Evolutionary conservation across 2,113 vertebrate species (phyloP).

Genomic region (Oxygymnocypris stewartii): DNA sequence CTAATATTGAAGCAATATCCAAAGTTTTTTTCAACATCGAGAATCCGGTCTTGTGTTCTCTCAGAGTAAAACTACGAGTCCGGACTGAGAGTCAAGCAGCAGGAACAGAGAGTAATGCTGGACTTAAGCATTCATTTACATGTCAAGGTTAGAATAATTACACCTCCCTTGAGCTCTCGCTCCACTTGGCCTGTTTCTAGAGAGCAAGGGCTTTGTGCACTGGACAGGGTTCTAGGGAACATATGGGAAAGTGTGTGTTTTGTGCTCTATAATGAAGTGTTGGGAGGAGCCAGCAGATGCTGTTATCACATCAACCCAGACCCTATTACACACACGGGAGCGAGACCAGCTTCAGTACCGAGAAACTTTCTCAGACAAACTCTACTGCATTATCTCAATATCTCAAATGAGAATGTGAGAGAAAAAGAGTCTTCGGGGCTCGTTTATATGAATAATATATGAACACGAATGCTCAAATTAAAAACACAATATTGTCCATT

Average conservation of each 20-base stretch:
- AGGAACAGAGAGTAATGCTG: conserved; percentile 5
- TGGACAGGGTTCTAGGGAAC: conserved; percentile 13
- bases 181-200: conserved; percentile 38
- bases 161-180: background rate
- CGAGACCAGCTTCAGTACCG: conserved; percentile 49
- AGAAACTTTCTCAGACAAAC: conserved; percentile 49
- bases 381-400: conserved; percentile 35
- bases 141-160: conserved; percentile 49
- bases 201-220: conserved; percentile 45
- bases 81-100: background rate
- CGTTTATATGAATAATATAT: conserved; percentile 35
- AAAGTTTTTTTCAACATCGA: background rate
- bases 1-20: background rate
- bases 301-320: conserved; percentile 59
- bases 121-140: conserved; percentile 47
- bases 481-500: conserved; percentile 2
- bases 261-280: conserved; percentile 33
- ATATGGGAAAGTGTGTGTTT: conserved; percentile 26
- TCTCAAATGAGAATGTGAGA: conserved; percentile 9
- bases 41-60: background rate
- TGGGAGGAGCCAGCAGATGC: conserved; percentile 53
- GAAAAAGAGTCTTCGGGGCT: conserved; percentile 3
- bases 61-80: background rate
- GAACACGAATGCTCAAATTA: background rate
- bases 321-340: conserved; percentile 34